phyloP scores from a whole-genome alignment of 2,888 invertebrate genomes.

The Scaptomyza caliginosa region DNA sequence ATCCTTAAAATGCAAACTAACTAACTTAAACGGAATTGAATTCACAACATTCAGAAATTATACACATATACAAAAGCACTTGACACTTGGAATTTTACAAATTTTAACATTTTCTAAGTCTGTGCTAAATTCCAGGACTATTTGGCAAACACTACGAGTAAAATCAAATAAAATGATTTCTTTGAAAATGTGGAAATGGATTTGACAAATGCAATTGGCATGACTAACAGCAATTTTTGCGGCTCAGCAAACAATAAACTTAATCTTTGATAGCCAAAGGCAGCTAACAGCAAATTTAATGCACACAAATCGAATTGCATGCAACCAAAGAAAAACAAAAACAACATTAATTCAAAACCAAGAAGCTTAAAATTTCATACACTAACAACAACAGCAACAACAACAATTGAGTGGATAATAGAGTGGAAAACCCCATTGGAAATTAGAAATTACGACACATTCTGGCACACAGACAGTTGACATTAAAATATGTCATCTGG shows the following conservation, averaged over 20 bases:
- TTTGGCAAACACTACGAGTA: background rate
- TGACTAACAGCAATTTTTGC: constrained; percentile 26
- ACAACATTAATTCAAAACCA: constrained; percentile 15
- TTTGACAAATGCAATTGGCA: constrained; percentile 42
- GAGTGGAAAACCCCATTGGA: constrained; percentile 36
- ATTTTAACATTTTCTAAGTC: background rate
- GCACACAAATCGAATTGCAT: constrained; percentile 68
- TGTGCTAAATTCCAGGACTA: background rate
- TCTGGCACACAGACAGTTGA: constrained; percentile 45
- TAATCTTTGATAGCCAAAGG: constrained; percentile 29
- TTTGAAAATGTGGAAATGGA: constrained; percentile 18
- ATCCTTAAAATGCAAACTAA: too few species aligned
- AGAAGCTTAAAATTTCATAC: constrained; percentile 27
- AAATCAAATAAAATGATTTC: constrained; percentile 17
- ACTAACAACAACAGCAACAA: background rate
- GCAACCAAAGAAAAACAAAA: constrained; percentile 6
- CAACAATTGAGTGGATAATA: background rate
- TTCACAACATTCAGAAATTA: too few species aligned
- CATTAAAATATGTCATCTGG: constrained; percentile 75
- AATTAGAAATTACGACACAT: constrained; percentile 77
- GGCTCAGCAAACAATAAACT: constrained; percentile 28
- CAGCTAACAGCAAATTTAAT: constrained; percentile 54
- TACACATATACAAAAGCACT: too few species aligned
- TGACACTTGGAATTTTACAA: background rate
- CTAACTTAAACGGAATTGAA: too few species aligned